Conservation (phyloP, 2,113 vertebrate species). For the Delphinapterus leucas region DNA sequence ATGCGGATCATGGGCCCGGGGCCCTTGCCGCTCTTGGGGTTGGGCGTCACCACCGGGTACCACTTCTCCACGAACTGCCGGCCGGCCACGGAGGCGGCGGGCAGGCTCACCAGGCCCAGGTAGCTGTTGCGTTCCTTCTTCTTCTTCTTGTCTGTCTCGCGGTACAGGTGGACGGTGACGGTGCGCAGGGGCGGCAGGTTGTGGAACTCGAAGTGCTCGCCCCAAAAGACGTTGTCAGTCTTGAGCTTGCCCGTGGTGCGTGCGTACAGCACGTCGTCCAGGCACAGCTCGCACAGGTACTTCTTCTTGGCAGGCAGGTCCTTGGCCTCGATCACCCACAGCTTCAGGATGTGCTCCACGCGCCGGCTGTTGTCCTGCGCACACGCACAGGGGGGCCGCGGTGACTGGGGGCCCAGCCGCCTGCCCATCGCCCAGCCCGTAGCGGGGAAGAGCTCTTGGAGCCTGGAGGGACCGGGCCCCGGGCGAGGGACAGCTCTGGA, state of each 20-base stretch:
- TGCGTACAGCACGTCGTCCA: conserved; percentile 97
- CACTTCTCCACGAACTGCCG: conserved; percentile 98
- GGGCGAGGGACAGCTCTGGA: neutral
- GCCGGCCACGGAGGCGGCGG: conserved; percentile 88
- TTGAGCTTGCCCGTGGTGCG: conserved; percentile 99
- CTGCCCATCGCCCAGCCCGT: neutral
- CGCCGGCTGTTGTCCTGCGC: conserved; percentile 96
- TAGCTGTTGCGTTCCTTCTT: conserved; percentile 99
- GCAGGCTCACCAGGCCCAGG: conserved; percentile 94
- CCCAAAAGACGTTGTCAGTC: conserved; percentile 99
- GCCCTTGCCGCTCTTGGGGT: conserved; percentile 94
- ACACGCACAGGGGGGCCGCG: neutral
- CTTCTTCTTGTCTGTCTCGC: conserved; percentile 99
- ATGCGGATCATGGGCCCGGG: conserved; percentile 96
- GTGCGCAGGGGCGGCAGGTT: conserved; percentile 93
- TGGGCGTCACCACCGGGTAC: conserved; percentile 93
- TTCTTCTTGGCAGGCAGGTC: conserved; percentile 98
- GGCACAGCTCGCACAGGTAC: conserved; percentile 96
- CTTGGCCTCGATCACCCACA: conserved; percentile 99
- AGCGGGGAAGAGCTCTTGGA: neutral
- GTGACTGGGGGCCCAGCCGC: conserved; percentile 31
- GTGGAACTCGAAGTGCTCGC: conserved; percentile 99
- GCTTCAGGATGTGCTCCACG: conserved; percentile 94
- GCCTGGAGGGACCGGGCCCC: accelerated
- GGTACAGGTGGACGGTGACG: conserved; percentile 95